Conservation (phyloP, 2,113 vertebrate species). For the Tenebrosternarchus preto region DNA sequence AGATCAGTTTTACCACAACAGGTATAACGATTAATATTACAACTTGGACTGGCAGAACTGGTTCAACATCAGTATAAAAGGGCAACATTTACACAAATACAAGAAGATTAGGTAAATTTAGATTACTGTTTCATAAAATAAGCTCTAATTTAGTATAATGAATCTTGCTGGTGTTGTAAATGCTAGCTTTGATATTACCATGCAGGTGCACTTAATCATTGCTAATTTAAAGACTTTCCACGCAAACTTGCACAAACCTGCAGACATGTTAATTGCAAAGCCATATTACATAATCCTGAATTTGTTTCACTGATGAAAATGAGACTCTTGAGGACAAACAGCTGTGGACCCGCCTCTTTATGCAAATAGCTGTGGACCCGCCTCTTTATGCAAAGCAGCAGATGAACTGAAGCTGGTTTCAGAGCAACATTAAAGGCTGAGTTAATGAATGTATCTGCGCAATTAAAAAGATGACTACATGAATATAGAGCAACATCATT, state of each 20-base stretch:
- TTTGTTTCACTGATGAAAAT: too few relatives aligned
- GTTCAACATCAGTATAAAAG: background rate
- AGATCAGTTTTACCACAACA: background rate
- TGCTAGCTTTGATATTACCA: constrained; percentile 17
- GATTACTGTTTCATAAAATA: background rate
- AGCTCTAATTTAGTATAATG: background rate
- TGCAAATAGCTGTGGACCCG: background rate
- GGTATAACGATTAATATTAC: background rate
- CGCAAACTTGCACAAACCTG: background rate
- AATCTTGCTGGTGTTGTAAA: constrained; percentile 21
- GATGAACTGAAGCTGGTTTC: background rate
- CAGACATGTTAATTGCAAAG: background rate
- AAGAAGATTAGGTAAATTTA: background rate
- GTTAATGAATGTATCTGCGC: background rate
- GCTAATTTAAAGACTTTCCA: background rate
- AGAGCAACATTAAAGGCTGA: background rate
- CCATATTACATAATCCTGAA: background rate
- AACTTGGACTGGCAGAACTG: too few relatives aligned
- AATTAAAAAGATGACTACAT: background rate
- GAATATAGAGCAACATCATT: background rate
- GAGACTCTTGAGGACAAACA: too few relatives aligned
- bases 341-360: background rate
- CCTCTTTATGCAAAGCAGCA: background rate
- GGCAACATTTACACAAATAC: background rate
- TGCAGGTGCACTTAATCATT: background rate